Conservation (phyloP, 2,888 invertebrate genomes). For the Zonitis immaculata region DNA sequence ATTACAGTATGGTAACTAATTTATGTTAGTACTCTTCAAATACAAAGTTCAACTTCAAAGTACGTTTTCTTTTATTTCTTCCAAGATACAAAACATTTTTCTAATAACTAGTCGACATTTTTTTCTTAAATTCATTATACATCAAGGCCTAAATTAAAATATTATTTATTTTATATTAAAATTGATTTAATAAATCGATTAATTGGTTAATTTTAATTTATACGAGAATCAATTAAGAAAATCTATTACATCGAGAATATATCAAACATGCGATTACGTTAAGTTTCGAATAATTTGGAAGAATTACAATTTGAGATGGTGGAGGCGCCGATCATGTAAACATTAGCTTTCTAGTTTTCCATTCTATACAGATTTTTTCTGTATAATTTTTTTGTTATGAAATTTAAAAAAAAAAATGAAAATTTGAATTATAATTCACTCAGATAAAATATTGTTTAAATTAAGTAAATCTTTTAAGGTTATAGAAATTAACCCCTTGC, state of each 20-base stretch:
- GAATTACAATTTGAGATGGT: neutral
- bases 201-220: conserved; percentile 11
- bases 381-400: neutral
- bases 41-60: conserved; percentile 7
- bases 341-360: neutral
- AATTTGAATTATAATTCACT: neutral
- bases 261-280: neutral
- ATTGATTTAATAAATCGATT: conserved; percentile 7
- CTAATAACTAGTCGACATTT: conserved; percentile 10
- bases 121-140: conserved; percentile 11
- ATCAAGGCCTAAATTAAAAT: neutral
- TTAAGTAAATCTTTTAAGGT: neutral
- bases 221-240: neutral
- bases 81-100: too few relatives aligned
- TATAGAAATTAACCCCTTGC: neutral
- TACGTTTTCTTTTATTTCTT: neutral
- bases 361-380: neutral
- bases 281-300: neutral
- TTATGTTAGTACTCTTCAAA: conserved; percentile 12
- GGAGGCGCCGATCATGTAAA: neutral
- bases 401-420: neutral
- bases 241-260: neutral
- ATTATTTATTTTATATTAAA: conserved; percentile 8
- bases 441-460: neutral
- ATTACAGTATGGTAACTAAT: conserved; percentile 9